phyloP scores from a whole-genome alignment of 2,113 vertebrate species.

The Poeciliopsis retropinna region DNA sequence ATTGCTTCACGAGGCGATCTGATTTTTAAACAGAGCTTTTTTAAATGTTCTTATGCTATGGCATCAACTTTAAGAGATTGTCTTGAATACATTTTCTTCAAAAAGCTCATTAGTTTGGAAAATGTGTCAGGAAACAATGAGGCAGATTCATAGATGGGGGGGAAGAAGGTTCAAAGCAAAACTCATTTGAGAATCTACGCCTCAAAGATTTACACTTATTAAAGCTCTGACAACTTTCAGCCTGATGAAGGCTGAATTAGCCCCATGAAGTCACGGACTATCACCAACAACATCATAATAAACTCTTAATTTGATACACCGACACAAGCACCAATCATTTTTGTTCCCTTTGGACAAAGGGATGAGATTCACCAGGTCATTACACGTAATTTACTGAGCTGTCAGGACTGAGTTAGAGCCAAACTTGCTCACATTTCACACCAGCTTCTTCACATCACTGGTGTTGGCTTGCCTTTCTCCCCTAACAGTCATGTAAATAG shows the following conservation, averaged over 20 bases:
- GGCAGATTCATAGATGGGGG: background rate
- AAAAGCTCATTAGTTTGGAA: background rate
- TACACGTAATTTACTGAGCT: slow-evolving; percentile 46
- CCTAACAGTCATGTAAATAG: background rate
- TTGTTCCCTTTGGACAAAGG: background rate
- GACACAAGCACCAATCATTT: background rate
- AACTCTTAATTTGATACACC: background rate
- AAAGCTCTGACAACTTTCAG: background rate
- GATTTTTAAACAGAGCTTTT: background rate
- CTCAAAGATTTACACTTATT: background rate
- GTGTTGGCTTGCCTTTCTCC: slow-evolving; percentile 11
- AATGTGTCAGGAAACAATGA: background rate
- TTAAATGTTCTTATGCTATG: background rate
- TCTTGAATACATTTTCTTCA: no score
- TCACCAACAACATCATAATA: background rate
- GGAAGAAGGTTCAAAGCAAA: background rate
- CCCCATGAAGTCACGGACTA: background rate
- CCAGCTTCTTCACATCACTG: slow-evolving; percentile 26
- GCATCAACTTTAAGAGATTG: background rate
- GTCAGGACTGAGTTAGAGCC: slow-evolving; percentile 37
- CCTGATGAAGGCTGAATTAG: background rate
- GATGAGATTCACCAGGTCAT: slow-evolving; percentile 44
- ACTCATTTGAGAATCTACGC: background rate
- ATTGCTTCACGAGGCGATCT: background rate
- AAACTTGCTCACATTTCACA: slow-evolving; percentile 25